Percentiles rank a stretch among this genome's conserved stretches.
phyloP scores from a whole-genome alignment of 2,888 invertebrate genomes.

The Microplitis manilae region DNA sequence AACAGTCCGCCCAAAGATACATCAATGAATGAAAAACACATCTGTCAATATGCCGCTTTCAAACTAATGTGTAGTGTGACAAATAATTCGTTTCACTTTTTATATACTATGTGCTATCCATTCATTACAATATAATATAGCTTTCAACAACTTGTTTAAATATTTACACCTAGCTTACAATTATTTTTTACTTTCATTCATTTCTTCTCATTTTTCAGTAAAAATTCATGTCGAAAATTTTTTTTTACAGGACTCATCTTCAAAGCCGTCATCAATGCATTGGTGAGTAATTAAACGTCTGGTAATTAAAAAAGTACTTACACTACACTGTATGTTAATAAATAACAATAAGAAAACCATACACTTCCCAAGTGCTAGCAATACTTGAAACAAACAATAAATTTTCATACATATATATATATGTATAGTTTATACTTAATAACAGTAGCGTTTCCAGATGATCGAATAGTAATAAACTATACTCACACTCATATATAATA shows the following conservation, averaged over 20 bases:
- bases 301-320: background rate
- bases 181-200: conserved; percentile 17
- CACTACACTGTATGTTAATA: background rate
- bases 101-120: background rate
- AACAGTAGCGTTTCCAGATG: conserved; percentile 69
- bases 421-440: conserved; percentile 31
- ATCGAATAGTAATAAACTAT: conserved; percentile 63
- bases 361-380: conserved; percentile 10
- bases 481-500: conserved; percentile 22
- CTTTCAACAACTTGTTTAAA: background rate
- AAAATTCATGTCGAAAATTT: background rate
- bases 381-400: conserved; percentile 35
- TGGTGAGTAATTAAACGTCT: background rate
- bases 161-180: conserved; percentile 19
- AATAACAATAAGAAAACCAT: conserved; percentile 22
- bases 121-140: background rate
- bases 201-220: background rate
- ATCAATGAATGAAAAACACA: conserved; percentile 25
- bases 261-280: too few relatives aligned
- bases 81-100: conserved; percentile 9
- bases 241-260: too few relatives aligned
- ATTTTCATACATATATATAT: conserved; percentile 45
- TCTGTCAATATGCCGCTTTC: background rate
- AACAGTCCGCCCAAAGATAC: conserved; percentile 62
- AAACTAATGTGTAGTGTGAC: background rate